Percentiles rank a stretch among this genome's conserved stretches.
These are phyloP conservation scores for Cacajao melanocephalus DNA, from an alignment of 2,797 vertebrate genomes.

Conservation along the genomic window DNA sequence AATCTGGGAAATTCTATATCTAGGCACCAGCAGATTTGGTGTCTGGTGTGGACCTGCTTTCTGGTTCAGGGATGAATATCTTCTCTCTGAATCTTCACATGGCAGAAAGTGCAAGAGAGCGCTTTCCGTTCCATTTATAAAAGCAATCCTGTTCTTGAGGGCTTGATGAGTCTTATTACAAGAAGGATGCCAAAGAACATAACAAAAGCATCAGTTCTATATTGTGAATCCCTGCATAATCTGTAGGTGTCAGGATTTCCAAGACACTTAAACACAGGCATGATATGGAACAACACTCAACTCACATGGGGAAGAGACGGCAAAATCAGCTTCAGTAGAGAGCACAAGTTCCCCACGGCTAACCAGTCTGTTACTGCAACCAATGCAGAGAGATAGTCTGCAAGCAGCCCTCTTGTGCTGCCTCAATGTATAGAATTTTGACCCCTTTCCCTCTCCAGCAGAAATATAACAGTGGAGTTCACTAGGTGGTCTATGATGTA, in stretches of 20 bases:
- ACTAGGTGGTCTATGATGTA: background rate
- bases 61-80: too few species aligned
- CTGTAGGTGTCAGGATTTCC: background rate
- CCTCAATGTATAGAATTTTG: background rate
- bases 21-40: background rate
- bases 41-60: background rate
- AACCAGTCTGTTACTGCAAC: background rate
- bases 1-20: background rate
- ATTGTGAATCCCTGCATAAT: background rate
- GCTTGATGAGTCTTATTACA: background rate
- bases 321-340: background rate
- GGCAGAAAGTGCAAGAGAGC: background rate
- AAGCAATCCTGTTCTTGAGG: background rate
- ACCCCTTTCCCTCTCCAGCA: background rate
- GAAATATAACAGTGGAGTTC: background rate
- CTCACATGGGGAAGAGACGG: background rate
- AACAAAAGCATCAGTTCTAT: background rate
- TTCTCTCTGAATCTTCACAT: background rate
- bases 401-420: fast-evolving
- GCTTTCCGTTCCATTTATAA: background rate
- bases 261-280: background rate
- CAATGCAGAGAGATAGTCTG: background rate
- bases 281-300: background rate
- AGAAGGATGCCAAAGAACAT: background rate
- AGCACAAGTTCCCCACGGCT: fast-evolving